phyloP scores from a whole-genome alignment of 1,140 invertebrate species.

The Ruditapes philippinarum region DNA sequence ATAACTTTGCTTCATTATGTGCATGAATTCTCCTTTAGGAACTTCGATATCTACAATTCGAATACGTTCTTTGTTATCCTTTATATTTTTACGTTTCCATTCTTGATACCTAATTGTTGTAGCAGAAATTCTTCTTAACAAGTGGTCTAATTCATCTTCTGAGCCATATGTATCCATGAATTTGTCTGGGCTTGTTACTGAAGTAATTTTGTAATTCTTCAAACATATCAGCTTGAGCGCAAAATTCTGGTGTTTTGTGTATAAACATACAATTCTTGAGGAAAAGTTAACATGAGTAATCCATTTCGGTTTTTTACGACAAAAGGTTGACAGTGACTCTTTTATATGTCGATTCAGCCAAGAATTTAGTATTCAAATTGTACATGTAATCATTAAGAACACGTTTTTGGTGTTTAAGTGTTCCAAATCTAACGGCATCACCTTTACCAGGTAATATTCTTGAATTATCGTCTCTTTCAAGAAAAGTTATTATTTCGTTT shows the following conservation, averaged over 20 bases:
- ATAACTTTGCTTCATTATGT: constrained; percentile 23
- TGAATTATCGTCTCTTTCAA: constrained; percentile 34
- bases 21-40: constrained; percentile 45
- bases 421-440: constrained; percentile 11
- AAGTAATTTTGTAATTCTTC: constrained; percentile 16
- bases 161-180: neutral
- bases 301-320: neutral
- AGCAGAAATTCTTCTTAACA: neutral
- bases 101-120: constrained; percentile 40
- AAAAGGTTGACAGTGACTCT: constrained; percentile 32
- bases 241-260: constrained; percentile 45
- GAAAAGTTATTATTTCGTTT: constrained; percentile 3
- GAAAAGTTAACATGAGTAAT: constrained; percentile 30
- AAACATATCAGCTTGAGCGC: neutral
- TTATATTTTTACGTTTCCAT: constrained; percentile 55
- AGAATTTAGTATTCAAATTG: constrained; percentile 17
- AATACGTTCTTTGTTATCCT: constrained; percentile 47
- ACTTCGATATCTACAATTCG: constrained; percentile 29
- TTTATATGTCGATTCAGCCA: constrained; percentile 31
- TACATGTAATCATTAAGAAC: constrained; percentile 59
- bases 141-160: neutral
- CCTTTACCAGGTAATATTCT: constrained; percentile 27
- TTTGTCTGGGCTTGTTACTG: constrained; percentile 18
- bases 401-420: constrained; percentile 20
- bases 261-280: constrained; percentile 46